A percentile compares a stretch with the other conserved stretches of the same genome.
Evolutionary conservation across 2,888 invertebrate genomes (phyloP).

Genomic region (Tribolium freemani): DNA sequence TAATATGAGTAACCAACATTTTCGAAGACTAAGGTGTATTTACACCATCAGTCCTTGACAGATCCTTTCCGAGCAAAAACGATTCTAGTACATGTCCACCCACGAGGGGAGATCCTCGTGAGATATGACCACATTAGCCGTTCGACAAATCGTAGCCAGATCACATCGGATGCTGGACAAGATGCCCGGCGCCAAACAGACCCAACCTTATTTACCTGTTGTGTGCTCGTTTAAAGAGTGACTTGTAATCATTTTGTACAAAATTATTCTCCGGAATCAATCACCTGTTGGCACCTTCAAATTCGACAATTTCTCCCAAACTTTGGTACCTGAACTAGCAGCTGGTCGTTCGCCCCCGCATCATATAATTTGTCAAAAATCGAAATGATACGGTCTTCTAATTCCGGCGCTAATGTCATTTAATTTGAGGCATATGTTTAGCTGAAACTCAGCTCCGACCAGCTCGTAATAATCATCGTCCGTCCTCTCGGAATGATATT

Average conservation of each 20-base stretch:
- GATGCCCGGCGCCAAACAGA: constrained; percentile 56
- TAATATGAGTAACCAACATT: no score
- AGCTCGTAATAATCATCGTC: constrained; percentile 25
- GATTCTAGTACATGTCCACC: no score
- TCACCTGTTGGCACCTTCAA: neutral
- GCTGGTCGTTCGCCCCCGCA: constrained; percentile 53
- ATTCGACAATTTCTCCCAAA: neutral
- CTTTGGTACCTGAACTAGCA: neutral
- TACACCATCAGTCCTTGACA: no score
- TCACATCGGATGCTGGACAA: constrained; percentile 55
- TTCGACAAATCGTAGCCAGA: constrained; percentile 58
- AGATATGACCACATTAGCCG: constrained; percentile 57
- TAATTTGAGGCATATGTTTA: constrained; percentile 64
- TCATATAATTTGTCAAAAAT: constrained; percentile 41
- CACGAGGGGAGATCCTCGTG: constrained; percentile 52
- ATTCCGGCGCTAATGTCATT: constrained; percentile 62
- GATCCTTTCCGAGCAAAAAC: no score
- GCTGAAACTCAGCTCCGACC: constrained; percentile 29
- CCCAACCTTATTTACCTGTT: constrained; percentile 37
- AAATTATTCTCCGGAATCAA: neutral
- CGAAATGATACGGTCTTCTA: constrained; percentile 59
- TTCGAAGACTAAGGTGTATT: no score
- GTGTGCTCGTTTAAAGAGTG: constrained; percentile 1
- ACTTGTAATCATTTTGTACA: constrained; percentile 23
- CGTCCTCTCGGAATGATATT: constrained; percentile 33